Percentiles rank a stretch among this genome's conserved stretches.
Conservation (phyloP, 2,113 vertebrate species). For the Clarias gariepinus region DNA sequence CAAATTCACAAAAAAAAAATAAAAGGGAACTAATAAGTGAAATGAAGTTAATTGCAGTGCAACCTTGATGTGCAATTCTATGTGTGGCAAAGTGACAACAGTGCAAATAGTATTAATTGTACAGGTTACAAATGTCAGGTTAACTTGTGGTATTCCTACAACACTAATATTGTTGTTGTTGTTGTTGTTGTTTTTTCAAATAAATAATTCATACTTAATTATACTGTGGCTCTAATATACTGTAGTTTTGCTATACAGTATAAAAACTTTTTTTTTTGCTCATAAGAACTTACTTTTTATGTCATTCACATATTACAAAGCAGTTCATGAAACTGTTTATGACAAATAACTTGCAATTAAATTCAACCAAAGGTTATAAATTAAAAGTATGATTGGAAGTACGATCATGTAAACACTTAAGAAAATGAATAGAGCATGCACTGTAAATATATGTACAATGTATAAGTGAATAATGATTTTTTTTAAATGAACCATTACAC, state of each 20-base stretch:
- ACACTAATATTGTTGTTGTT: too few relatives aligned
- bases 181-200: too few relatives aligned
- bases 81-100: too few relatives aligned
- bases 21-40: too few relatives aligned
- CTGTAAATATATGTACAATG: background rate
- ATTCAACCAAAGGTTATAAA: background rate
- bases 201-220: too few relatives aligned
- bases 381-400: background rate
- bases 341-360: background rate
- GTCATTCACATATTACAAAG: background rate
- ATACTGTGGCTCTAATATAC: background rate
- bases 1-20: too few relatives aligned
- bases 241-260: background rate
- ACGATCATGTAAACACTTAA: background rate
- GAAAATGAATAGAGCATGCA: background rate
- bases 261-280: background rate
- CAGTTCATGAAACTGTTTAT: background rate
- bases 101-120: too few relatives aligned
- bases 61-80: too few relatives aligned
- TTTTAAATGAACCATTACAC: background rate
- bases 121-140: too few relatives aligned
- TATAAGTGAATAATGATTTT: background rate
- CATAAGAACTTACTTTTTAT: too few relatives aligned
- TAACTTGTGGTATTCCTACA: too few relatives aligned
- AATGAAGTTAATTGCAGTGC: too few relatives aligned